phyloP scores from a whole-genome alignment of 2,888 invertebrate genomes.

The Machimus atricapillus region DNA sequence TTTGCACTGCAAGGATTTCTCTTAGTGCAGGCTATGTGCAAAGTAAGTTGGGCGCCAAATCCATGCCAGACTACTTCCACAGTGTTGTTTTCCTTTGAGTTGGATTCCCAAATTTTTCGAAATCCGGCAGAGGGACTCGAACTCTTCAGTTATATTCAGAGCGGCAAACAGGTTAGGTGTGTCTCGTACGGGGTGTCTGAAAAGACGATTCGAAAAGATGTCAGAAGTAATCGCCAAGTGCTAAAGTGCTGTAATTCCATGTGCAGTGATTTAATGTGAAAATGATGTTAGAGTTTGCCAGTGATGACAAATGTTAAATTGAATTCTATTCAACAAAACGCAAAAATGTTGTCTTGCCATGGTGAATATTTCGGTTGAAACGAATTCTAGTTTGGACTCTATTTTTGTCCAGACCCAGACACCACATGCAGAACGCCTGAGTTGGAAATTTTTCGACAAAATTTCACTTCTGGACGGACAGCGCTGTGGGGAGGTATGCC shows the following conservation, averaged over 20 bases:
- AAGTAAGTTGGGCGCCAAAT: constrained; percentile 29
- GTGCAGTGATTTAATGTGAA: constrained; percentile 15
- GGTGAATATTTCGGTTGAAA: constrained; percentile 23
- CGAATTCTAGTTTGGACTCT: constrained; percentile 15
- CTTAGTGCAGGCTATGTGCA: not conserved
- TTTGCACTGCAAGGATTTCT: not conserved
- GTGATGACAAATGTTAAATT: constrained; percentile 7
- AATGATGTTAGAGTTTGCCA: not conserved
- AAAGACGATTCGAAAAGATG: not conserved
- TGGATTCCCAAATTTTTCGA: not conserved
- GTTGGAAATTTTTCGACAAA: constrained; percentile 55
- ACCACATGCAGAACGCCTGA: constrained; percentile 46
- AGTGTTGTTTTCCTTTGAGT: not conserved
- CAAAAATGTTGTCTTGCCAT: constrained; percentile 11
- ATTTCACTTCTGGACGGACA: constrained; percentile 53
- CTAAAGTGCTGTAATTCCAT: not conserved
- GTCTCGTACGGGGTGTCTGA: not conserved
- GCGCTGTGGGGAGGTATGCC: constrained; percentile 50
- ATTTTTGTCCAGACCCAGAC: not conserved
- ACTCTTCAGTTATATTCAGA: constrained; percentile 39
- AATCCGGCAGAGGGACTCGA: constrained; percentile 23
- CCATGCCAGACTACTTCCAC: constrained; percentile 1
- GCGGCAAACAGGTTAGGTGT: constrained; percentile 36
- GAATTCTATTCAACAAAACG: not conserved
- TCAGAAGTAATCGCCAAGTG: not conserved